Conservation (phyloP, 2,888 invertebrate species). For the Cataglyphis livida region DNA sequence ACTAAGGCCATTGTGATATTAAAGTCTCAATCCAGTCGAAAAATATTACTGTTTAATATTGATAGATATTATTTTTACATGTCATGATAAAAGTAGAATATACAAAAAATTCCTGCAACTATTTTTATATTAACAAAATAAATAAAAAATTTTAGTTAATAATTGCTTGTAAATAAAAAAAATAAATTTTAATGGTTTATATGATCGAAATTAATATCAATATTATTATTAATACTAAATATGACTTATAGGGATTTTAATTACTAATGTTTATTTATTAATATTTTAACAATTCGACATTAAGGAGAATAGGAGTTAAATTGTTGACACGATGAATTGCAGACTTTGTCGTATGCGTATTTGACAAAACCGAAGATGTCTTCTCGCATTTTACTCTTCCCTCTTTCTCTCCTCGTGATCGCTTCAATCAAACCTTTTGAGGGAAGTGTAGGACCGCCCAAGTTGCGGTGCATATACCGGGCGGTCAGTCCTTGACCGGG, state of each 20-base stretch:
- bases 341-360: background rate
- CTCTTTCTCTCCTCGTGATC: conserved; percentile 26
- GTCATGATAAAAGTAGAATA: conserved; percentile 17
- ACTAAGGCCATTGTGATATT: conserved; percentile 60
- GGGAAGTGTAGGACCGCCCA: conserved; percentile 69
- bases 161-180: conserved; percentile 15
- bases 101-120: background rate
- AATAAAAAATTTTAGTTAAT: background rate
- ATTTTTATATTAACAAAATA: conserved; percentile 2
- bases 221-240: background rate
- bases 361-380: background rate
- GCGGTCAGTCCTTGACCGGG: conserved; percentile 80
- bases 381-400: conserved; percentile 1
- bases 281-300: background rate
- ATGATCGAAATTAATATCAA: background rate
- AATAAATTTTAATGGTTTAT: conserved; percentile 11
- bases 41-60: background rate
- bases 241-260: background rate
- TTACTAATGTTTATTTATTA: background rate
- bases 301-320: background rate
- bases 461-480: conserved; percentile 68
- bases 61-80: conserved; percentile 28
- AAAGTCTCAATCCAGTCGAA: conserved; percentile 38
- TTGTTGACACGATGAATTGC: background rate
- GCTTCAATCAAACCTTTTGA: conserved; percentile 69